Evolutionary conservation across 2,888 invertebrate species (phyloP).

Genomic region (Strigamia transsilvanica): DNA sequence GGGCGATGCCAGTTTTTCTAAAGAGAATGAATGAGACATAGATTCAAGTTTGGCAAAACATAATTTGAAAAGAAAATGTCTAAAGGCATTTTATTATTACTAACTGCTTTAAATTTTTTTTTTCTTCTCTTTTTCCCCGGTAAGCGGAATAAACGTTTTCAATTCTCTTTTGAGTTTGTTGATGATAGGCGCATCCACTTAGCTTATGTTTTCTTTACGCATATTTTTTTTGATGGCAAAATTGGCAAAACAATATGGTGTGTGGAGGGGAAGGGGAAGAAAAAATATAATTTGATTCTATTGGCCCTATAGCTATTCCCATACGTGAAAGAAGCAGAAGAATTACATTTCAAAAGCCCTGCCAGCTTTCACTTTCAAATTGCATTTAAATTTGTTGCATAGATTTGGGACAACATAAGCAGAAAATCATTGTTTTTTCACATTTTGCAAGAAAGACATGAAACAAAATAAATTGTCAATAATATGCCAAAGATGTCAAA

Average conservation of each 20-base stretch:
- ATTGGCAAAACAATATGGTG: background rate
- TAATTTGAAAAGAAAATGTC: constrained; percentile 43
- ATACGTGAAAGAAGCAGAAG: constrained; percentile 3
- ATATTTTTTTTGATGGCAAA: background rate
- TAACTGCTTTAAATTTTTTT: constrained; percentile 7
- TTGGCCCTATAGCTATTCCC: constrained; percentile 27
- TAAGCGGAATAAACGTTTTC: constrained; percentile 22
- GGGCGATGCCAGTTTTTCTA: constrained; percentile 16
- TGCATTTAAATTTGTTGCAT: constrained; percentile 43
- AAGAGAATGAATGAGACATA: constrained; percentile 23
- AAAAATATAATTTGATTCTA: constrained; percentile 39
- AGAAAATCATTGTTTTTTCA: constrained; percentile 6
- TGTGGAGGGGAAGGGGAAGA: background rate
- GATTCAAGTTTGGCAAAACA: constrained; percentile 22
- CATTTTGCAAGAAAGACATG: background rate
- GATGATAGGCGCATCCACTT: constrained; percentile 43
- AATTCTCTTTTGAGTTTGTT: constrained; percentile 42
- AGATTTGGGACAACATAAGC: constrained; percentile 17
- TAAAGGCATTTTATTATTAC: constrained; percentile 45
- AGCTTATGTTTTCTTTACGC: constrained; percentile 33
- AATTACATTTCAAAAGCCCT: constrained; percentile 3
- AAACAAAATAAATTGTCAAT: constrained; percentile 20
- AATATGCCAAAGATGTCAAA: no score
- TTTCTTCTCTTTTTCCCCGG: background rate
- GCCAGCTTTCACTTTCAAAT: constrained; percentile 27